Evolutionary conservation across 2,888 invertebrate genomes (phyloP).

Genomic region (Scaptomyza caliginosa): DNA sequence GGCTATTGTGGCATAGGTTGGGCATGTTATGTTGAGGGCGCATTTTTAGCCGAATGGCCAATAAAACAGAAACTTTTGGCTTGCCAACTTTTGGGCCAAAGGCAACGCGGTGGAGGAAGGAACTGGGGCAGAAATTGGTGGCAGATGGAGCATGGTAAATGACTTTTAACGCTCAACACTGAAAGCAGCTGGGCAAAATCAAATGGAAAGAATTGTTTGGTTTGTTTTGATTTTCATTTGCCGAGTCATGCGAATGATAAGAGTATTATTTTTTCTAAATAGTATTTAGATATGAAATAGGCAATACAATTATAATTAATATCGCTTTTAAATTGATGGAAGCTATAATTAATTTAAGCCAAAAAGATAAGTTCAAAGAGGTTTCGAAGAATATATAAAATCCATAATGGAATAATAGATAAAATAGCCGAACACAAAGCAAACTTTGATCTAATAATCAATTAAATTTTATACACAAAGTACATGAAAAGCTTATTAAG

Average conservation of each 20-base stretch:
- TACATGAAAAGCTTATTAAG: background rate
- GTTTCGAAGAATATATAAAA: no score
- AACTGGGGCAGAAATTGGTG: background rate
- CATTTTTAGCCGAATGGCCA: conserved; percentile 30
- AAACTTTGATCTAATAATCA: conserved; percentile 16
- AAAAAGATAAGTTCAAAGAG: background rate
- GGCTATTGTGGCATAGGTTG: background rate
- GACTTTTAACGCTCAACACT: conserved; percentile 61
- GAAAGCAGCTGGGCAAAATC: conserved; percentile 26
- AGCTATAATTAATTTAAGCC: background rate
- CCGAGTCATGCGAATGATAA: conserved; percentile 35
- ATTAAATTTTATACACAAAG: background rate
- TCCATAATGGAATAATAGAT: no score
- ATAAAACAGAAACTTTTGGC: conserved; percentile 34
- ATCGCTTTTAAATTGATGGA: background rate
- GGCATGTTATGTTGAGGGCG: conserved; percentile 46
- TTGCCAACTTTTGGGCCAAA: conserved; percentile 46
- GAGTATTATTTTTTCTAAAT: conserved; percentile 4
- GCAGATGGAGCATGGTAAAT: conserved; percentile 28
- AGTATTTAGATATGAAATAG: conserved; percentile 23
- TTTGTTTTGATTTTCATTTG: conserved; percentile 16
- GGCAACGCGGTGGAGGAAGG: background rate
- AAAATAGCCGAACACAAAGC: no score
- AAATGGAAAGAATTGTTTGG: no score
- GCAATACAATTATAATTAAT: conserved; percentile 1